Conservation (phyloP, 2,888 invertebrate genomes). For the Caradrina kadenii region DNA sequence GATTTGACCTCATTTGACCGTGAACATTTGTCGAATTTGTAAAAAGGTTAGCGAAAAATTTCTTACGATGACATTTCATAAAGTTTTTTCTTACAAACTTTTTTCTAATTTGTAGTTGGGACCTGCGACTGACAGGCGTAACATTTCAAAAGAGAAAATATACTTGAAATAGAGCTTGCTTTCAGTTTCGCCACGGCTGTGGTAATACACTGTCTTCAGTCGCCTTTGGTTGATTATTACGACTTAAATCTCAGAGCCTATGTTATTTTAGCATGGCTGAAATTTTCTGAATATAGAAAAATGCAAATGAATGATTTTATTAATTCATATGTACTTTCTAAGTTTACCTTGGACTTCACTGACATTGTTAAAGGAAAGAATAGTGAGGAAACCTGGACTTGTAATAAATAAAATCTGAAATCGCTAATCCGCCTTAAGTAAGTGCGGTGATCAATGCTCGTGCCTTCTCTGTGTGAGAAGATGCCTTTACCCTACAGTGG, state of each 20-base stretch:
- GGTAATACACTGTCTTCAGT: background rate
- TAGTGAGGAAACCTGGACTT: too few relatives aligned
- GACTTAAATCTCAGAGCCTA: background rate
- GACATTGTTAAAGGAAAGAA: too few relatives aligned
- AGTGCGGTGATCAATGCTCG: too few relatives aligned
- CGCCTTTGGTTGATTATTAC: background rate
- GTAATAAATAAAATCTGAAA: too few relatives aligned
- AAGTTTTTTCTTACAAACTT: constrained; percentile 21
- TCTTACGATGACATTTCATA: constrained; percentile 16
- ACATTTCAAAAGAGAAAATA: constrained; percentile 14
- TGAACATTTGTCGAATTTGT: constrained; percentile 7
- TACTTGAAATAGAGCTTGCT: constrained; percentile 5
- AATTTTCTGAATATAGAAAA: too few relatives aligned
- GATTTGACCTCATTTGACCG: constrained; percentile 39
- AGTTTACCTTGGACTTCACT: too few relatives aligned
- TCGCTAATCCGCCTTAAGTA: too few relatives aligned
- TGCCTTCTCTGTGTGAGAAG: too few relatives aligned
- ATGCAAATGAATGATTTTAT: too few relatives aligned
- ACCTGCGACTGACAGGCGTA: constrained; percentile 34
- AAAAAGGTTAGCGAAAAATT: constrained; percentile 23
- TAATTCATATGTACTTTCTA: too few relatives aligned
- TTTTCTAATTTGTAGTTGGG: constrained; percentile 16
- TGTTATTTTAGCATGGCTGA: too few relatives aligned
- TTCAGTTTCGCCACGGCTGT: background rate
- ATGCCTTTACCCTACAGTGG: too few relatives aligned